phyloP scores from a whole-genome alignment of 2,888 invertebrate genomes.

The Sinhomidia bicolor region DNA sequence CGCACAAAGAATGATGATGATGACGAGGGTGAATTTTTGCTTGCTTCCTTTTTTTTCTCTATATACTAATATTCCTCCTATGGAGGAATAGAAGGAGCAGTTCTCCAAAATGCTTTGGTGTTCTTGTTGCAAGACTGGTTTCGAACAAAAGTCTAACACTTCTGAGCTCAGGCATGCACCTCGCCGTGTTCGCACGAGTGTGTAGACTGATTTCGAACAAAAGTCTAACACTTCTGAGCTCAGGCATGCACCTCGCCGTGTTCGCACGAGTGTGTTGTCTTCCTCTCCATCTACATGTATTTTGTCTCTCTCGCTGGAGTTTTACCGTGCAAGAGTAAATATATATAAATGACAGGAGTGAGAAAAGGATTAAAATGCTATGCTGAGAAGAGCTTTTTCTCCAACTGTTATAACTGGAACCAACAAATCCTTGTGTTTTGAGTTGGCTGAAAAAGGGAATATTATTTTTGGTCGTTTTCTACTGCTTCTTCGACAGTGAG shows the following conservation, averaged over 20 bases:
- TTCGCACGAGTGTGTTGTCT: conserved; percentile 14
- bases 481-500: conserved; percentile 38
- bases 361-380: conserved; percentile 49
- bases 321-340: conserved; percentile 43
- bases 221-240: conserved; percentile 21
- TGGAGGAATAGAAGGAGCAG: not conserved
- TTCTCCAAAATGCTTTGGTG: not conserved
- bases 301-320: conserved; percentile 36
- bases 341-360: conserved; percentile 56
- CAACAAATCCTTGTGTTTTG: conserved; percentile 58
- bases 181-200: not conserved
- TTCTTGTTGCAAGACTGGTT: conserved; percentile 33
- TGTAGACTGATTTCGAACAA: conserved; percentile 62
- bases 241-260: conserved; percentile 8
- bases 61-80: not conserved
- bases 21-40: conserved; percentile 45
- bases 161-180: conserved; percentile 4
- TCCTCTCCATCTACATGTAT: conserved; percentile 37
- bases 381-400: conserved; percentile 53
- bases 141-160: conserved; percentile 54
- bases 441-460: conserved; percentile 64
- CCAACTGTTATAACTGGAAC: conserved; percentile 64
- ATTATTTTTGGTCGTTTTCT: conserved; percentile 73
- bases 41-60: conserved; percentile 15
- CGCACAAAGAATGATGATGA: not conserved